Base-by-base conservation (phyloP, 2,797 vertebrate genomes). In the Poeciliopsis gracilis region DNA sequence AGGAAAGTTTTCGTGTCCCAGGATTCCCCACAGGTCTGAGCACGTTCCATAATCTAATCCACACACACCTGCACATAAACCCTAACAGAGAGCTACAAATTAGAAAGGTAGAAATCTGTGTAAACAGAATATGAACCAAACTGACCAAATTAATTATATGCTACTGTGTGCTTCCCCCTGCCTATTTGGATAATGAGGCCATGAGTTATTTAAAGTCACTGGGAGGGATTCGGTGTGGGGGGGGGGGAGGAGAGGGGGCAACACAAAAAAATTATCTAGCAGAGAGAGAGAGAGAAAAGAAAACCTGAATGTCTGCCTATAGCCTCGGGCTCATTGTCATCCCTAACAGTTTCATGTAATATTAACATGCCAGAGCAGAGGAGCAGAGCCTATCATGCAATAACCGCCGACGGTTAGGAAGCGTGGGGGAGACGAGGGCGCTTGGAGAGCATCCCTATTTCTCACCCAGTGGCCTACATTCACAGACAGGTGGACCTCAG, bases 121-220 rank as follows among this genome's bases (percentile, higher is more conserved):
- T 82, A 61, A 85, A 89, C 45, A 79, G 28, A 10, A 83, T 84
- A 83, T 84, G 73, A 87, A 89, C 89, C 85, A 82, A 87, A 91
- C 86, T 81, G 73, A 89, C 77, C 72, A 70, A 83, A 90, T 91
- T 82, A 92, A 92, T 92, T 88, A 82, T 76, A 81, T 82, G 79
- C 82, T 87, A 66, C 74, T 78, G 69, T 85, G 85, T 88, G 84
- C 85, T 77, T 89, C 81, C 82, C 74, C 5, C 79, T 89, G 73
- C 47, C 57, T 77, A 87, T 95, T 91, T 94, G 82, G 90, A 93
- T 93, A 95, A 95, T 94, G 92, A 95, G 94, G 92, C 77, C 93
- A 93, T 77, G 82, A 91, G 93, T 92, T 95, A 93, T 95, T 94
- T 93, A 87, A 92, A 93, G 91, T 89, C 76, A 61, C 77, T 78